Conservation (phyloP, 1,140 invertebrate genomes). For the Aphidius ervi region DNA sequence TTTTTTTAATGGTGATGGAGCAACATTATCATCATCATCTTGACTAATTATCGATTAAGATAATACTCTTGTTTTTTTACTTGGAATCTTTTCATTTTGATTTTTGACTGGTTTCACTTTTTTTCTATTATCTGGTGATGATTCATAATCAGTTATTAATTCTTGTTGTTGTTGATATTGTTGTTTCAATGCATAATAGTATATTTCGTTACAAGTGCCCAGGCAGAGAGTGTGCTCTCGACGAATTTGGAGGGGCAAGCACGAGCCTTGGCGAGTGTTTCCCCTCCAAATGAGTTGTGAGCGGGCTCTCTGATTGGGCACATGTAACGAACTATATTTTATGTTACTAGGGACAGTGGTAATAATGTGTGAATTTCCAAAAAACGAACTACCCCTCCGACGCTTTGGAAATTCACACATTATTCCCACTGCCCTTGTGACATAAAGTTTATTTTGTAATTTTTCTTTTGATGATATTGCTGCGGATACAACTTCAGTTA, state of each 20-base stretch:
- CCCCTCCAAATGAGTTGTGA: no score
- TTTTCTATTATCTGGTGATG: slow-evolving; percentile 35
- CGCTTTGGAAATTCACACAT: no score
- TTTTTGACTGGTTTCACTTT: slow-evolving; percentile 18
- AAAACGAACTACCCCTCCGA: no score
- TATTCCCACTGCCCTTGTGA: no score
- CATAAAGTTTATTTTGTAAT: slow-evolving; percentile 18
- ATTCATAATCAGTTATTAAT: slow-evolving; percentile 49
- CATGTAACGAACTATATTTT: no score
- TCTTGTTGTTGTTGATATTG: slow-evolving; percentile 3
- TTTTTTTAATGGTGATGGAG: background rate
- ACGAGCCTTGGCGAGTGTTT: no score
- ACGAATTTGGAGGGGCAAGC: no score
- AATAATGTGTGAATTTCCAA: no score
- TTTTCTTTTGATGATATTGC: background rate
- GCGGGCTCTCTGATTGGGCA: no score
- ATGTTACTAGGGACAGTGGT: no score
- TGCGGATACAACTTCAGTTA: background rate
- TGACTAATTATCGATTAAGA: background rate
- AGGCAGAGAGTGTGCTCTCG: no score
- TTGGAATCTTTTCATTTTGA: slow-evolving; percentile 8
- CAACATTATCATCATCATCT: background rate
- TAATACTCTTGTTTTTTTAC: slow-evolving; percentile 4
- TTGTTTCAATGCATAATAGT: slow-evolving; percentile 21
- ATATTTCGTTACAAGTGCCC: no score